phyloP scores from a whole-genome alignment of 1,140 invertebrate genomes.

The Ips nitidus region DNA sequence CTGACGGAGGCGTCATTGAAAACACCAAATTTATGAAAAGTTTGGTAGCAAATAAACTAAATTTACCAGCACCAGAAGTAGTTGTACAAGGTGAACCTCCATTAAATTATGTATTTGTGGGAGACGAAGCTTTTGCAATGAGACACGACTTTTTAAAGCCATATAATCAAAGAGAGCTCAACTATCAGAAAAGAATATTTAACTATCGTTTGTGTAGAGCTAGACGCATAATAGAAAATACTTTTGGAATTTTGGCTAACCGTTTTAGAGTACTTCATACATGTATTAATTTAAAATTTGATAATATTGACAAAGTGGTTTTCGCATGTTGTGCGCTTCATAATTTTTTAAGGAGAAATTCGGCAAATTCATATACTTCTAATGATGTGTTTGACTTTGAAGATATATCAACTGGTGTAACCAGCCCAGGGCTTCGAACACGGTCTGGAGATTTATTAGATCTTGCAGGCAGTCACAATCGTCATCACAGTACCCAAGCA shows the following conservation, averaged over 20 bases:
- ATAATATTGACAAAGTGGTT: constrained; percentile 26
- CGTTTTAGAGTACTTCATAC: constrained; percentile 25
- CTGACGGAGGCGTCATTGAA: constrained; percentile 13
- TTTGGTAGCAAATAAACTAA: constrained; percentile 13
- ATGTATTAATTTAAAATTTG: constrained; percentile 19
- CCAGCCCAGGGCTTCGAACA: too few relatives aligned
- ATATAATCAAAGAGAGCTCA: constrained; percentile 7
- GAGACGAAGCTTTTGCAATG: constrained; percentile 27
- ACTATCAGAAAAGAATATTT: constrained; percentile 12
- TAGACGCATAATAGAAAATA: constrained; percentile 20
- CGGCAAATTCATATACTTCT: too few relatives aligned
- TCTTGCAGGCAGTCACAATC: neutral
- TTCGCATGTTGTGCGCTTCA: neutral
- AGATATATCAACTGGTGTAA: too few relatives aligned
- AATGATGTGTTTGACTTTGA: too few relatives aligned
- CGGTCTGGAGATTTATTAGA: too few relatives aligned
- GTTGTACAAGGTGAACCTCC: neutral
- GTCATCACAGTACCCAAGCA: neutral
- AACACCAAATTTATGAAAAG: constrained; percentile 14
- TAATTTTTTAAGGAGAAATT: too few relatives aligned
- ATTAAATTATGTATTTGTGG: constrained; percentile 46
- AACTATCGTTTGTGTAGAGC: constrained; percentile 27
- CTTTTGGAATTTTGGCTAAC: constrained; percentile 27
- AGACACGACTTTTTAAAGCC: constrained; percentile 20
- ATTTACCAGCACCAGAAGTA: constrained; percentile 4